Evolutionary conservation across 2,113 vertebrate genomes (phyloP), one percentile per base, ranked within the genome.

Genomic region (Oncorhynchus nerka): DNA sequence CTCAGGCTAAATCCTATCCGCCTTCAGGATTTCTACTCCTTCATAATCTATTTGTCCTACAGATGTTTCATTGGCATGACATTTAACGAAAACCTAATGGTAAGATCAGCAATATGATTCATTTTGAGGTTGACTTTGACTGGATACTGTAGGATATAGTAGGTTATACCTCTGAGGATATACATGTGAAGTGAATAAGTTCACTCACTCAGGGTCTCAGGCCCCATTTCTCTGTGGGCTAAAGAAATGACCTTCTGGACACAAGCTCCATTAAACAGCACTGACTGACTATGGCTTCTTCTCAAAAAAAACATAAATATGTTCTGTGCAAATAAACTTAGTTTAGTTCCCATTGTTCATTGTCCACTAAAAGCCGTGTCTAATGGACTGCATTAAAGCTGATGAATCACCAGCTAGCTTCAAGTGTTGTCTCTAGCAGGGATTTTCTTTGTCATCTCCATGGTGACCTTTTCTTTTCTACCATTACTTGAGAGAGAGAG

Each of bases 1-100:
- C 87, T 88, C 68, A 82, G 79, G 80, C 82, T 90, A 86, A 91
- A 90, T 87, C 87, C 82, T 83, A 90, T 91, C 89, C 89, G 88
- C 87, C 88, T 91, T 83, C 80, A 78, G 86, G 88, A 89, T 86
- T 85, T 84, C 86, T 84, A 89, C 85, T 90, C 81, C 22, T 84
- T 89, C 85, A 86, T 87, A 89, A 89, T 89, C 83, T 85, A 85
- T 88, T 89, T 87, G 77, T 86, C 82, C 80, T 86, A 84, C 83
- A 81, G 83, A 89, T 81, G 81, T 89, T 89, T 89, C 81, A 89
- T 89, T 86, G 88, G 78, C 75, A 71, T 92, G 91, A 91, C 91
- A 91, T 92, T 90, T 91, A 84, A 88, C 83, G 74, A 86, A 84
- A 87, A 83, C 68, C 39, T 86, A 86, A 91, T 81, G 80, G 79